Conservation (phyloP, 2,797 vertebrate species). For the Sphenopsis melanotis region DNA sequence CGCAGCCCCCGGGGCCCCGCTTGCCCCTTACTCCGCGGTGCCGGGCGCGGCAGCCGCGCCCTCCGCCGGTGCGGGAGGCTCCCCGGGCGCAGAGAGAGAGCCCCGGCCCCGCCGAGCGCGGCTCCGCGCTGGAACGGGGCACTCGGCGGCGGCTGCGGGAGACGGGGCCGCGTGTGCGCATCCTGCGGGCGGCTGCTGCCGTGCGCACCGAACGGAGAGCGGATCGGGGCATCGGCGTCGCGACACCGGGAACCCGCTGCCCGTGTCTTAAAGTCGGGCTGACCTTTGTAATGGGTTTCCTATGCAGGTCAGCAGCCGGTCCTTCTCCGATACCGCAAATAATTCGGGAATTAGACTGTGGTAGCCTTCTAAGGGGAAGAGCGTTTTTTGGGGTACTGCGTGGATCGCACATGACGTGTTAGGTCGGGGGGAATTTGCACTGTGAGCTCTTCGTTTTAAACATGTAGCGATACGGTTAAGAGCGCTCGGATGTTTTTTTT, state of each 20-base stretch:
- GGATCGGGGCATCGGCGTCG: fast-evolving
- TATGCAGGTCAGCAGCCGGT: neutral
- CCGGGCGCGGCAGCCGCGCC: conserved; percentile 6
- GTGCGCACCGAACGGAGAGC: neutral
- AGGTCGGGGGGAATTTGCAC: neutral
- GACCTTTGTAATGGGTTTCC: neutral
- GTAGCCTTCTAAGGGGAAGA: neutral
- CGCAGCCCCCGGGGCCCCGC: neutral
- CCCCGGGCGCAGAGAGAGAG: neutral
- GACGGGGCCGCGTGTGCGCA: neutral
- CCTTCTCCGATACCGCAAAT: neutral
- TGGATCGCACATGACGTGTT: neutral
- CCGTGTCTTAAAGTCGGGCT: neutral
- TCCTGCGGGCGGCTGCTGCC: neutral
- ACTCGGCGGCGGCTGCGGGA: neutral
- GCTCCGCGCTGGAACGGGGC: neutral
- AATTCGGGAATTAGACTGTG: neutral
- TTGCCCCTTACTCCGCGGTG: neutral
- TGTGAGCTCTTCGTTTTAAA: conserved; percentile 4
- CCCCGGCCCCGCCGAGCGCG: neutral
- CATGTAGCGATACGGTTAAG: neutral
- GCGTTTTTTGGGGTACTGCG: neutral
- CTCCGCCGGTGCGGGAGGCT: neutral
- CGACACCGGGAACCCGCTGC: neutral
- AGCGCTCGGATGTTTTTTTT: neutral